These are phyloP conservation scores for Schlechtendalia chinensis DNA, from an alignment of 1,140 invertebrate species.

Conservation along the genomic window DNA sequence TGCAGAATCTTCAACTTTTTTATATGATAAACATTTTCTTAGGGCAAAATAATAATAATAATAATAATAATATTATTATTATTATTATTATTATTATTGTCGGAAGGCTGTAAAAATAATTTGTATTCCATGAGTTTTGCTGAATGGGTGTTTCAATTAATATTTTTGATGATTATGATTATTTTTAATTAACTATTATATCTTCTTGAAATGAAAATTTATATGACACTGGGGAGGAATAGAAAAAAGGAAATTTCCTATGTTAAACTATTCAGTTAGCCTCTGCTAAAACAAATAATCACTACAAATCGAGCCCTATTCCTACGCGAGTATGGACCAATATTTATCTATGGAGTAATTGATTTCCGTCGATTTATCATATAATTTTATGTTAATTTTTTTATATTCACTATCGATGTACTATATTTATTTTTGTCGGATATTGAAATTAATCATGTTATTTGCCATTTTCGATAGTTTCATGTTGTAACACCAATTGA, in stretches of 20 bases:
- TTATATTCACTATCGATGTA: too few relatives aligned
- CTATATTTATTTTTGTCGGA: too few relatives aligned
- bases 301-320: not conserved
- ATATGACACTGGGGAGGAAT: not conserved
- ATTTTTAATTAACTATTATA: conserved; percentile 8
- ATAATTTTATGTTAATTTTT: not conserved
- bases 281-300: not conserved
- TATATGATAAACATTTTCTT: too few relatives aligned
- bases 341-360: not conserved
- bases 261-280: not conserved
- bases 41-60: too few relatives aligned
- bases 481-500: not conserved
- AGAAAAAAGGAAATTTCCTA: too few relatives aligned
- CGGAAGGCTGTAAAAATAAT: too few relatives aligned
- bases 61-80: too few relatives aligned
- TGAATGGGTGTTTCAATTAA: not conserved
- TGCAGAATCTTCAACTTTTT: too few relatives aligned
- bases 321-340: not conserved
- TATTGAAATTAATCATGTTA: not conserved
- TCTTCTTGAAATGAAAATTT: conserved; percentile 13
- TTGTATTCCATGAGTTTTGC: too few relatives aligned
- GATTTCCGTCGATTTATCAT: too few relatives aligned
- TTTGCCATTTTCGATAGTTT: not conserved
- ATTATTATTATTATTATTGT: too few relatives aligned
- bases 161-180: not conserved